Percentiles rank a stretch among this genome's conserved stretches.
Evolutionary conservation across 2,888 invertebrate species (phyloP).

Genomic region (Teleogryllus oceanicus): DNA sequence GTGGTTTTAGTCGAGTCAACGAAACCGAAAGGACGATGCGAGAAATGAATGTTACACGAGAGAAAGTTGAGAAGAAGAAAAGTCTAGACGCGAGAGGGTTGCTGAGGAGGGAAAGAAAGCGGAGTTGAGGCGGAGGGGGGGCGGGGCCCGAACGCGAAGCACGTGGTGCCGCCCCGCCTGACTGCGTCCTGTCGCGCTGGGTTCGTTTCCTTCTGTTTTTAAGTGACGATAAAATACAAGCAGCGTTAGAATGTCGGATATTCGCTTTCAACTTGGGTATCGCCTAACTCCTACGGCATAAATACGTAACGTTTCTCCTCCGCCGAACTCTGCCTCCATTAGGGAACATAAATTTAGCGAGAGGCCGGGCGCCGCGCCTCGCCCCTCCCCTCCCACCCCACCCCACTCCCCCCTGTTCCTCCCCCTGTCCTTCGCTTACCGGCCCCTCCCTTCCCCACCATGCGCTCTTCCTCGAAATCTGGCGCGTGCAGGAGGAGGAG

Average conservation of each 20-base stretch:
- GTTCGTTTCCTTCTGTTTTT: neutral
- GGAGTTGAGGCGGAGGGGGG: neutral
- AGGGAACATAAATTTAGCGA: constrained; percentile 1
- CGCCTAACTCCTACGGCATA: constrained; percentile 10
- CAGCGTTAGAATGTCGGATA: neutral
- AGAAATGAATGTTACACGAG: no score
- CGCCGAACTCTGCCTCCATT: constrained; percentile 18
- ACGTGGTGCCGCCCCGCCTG: neutral
- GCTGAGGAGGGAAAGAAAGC: neutral
- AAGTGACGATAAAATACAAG: constrained; percentile 5
- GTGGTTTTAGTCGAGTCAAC: no score
- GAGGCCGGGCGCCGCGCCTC: neutral
- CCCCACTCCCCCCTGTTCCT: no score
- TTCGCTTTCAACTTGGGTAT: constrained; percentile 18
- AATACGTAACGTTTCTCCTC: constrained; percentile 1
- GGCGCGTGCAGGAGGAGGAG: no score
- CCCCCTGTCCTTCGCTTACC: no score
- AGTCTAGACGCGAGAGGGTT: no score
- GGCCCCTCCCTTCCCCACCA: no score
- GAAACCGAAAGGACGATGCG: no score
- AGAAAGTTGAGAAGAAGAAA: no score
- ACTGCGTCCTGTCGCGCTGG: neutral
- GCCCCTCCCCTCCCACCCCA: no score
- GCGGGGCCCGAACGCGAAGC: neutral
- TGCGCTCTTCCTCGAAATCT: no score